These are phyloP conservation scores for Eulemur mongoz DNA, from an alignment of 2,797 vertebrate genomes.

Conservation along the genomic window DNA sequence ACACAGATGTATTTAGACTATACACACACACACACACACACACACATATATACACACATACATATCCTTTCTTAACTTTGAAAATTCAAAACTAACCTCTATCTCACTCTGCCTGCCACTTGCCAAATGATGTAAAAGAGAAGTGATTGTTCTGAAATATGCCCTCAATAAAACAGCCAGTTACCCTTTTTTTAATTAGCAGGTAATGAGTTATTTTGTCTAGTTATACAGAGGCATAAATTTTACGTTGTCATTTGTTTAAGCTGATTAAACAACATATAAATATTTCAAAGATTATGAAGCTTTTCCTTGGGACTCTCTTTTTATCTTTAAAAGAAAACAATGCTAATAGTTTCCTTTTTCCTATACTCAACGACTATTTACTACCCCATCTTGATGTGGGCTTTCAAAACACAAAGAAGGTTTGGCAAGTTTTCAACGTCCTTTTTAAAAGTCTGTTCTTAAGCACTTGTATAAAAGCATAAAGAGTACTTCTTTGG, in stretches of 20 bases:
- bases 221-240: conserved; percentile 80
- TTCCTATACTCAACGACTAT: conserved; percentile 88
- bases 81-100: conserved; percentile 55
- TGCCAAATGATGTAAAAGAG: conserved; percentile 16
- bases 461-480: conserved; percentile 87
- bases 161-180: conserved; percentile 46
- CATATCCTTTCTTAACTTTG: conserved; percentile 19
- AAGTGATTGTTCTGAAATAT: conserved; percentile 49
- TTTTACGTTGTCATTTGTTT: conserved; percentile 85
- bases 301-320: conserved; percentile 86
- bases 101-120: conserved; percentile 11
- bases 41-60: not conserved
- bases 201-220: conserved; percentile 80
- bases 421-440: conserved; percentile 89
- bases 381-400: conserved; percentile 87
- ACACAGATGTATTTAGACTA: conserved; percentile 47
- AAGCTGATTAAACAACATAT: conserved; percentile 85
- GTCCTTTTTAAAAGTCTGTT: conserved; percentile 87
- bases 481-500: conserved; percentile 86
- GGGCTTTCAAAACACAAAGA: conserved; percentile 91
- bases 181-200: conserved; percentile 60
- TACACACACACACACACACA: not conserved
- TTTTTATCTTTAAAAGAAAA: conserved; percentile 92
- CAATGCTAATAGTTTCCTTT: conserved; percentile 92
- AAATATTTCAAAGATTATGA: conserved; percentile 89